Conservation (phyloP, 2,113 vertebrate genomes). For the Halichoerus grypus region DNA sequence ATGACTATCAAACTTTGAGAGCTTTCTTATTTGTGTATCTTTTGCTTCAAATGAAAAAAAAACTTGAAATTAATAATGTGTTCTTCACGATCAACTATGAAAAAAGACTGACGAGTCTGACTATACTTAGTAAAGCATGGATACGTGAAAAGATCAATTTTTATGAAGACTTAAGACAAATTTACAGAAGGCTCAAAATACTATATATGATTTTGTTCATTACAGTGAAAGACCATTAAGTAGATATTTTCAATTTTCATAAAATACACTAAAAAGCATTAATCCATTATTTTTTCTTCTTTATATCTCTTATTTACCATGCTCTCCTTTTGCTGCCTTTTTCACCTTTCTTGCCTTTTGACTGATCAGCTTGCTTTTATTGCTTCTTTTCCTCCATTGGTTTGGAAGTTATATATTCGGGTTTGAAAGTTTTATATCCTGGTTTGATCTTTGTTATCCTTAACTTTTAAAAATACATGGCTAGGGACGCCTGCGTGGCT, state of each 20-base stretch:
- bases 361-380: not conserved
- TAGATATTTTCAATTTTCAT: not conserved
- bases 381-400: not conserved
- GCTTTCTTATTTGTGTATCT: not conserved
- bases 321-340: not conserved
- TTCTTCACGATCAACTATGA: not conserved
- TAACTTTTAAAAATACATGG: conserved; percentile 30
- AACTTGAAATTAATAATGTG: not conserved
- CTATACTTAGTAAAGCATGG: not conserved
- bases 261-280: not conserved
- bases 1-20: not conserved
- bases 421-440: not conserved
- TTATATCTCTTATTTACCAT: not conserved
- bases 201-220: not conserved
- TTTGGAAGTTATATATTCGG: not conserved
- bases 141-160: not conserved
- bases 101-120: not conserved
- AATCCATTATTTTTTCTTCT: not conserved
- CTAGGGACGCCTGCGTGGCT: too few relatives aligned
- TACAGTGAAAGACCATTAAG: not conserved
- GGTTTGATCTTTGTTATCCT: not conserved
- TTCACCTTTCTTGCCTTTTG: not conserved
- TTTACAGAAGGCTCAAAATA: not conserved
- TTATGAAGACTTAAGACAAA: not conserved
- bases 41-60: not conserved